Evolutionary conservation across 2,113 vertebrate species (phyloP).

Genomic region (Prochilodus magdalenae): DNA sequence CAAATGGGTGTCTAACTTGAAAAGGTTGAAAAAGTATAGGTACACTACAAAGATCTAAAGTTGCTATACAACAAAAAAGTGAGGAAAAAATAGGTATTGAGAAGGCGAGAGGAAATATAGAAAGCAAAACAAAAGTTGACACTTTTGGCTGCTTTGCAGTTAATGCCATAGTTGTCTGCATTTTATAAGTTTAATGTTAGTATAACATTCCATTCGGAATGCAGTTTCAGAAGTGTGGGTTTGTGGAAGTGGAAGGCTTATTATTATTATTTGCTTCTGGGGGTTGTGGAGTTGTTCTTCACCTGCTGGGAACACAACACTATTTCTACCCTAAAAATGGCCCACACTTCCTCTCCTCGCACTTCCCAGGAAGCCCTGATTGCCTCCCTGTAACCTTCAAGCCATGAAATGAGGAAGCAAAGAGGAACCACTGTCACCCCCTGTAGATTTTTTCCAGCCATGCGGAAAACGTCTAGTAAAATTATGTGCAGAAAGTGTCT

Average conservation of each 20-base stretch:
- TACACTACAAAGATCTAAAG: no score
- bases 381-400: slow-evolving; percentile 63
- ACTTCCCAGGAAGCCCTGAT: slow-evolving; percentile 54
- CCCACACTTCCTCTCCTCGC: slow-evolving; percentile 74
- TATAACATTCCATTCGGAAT: not conserved
- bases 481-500: slow-evolving; percentile 6
- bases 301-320: slow-evolving; percentile 69
- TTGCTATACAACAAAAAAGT: no score
- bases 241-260: not conserved
- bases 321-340: slow-evolving; percentile 72
- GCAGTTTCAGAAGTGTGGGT: not conserved
- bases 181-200: not conserved
- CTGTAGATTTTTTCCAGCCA: slow-evolving; percentile 45
- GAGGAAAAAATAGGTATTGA: no score
- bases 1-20: no score
- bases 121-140: not conserved
- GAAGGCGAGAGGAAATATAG: not conserved
- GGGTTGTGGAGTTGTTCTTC: slow-evolving; percentile 58
- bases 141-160: not conserved
- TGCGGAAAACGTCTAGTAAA: slow-evolving; percentile 61
- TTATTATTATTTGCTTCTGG: slow-evolving; percentile 28
- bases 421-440: not conserved
- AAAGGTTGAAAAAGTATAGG: no score
- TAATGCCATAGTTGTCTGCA: not conserved
- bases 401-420: slow-evolving; percentile 38